Percentiles rank a stretch among this genome's conserved stretches.
These are phyloP conservation scores for Lasioglossum malachurum DNA, from an alignment of 2,888 invertebrate species.

Conservation along the genomic window DNA sequence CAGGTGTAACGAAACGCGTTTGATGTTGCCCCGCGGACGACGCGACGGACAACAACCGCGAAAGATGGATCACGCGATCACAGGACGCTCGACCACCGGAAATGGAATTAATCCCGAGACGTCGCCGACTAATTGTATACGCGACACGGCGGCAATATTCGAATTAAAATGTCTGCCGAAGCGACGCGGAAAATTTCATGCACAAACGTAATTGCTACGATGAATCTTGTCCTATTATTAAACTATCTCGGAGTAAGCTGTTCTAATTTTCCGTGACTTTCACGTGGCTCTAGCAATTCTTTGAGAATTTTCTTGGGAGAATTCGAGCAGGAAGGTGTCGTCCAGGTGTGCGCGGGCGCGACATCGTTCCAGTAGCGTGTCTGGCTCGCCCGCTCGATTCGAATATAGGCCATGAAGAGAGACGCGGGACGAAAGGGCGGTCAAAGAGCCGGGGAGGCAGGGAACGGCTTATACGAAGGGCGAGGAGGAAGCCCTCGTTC, in stretches of 20 bases:
- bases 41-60: neutral
- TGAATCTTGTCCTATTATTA: neutral
- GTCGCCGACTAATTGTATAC: neutral
- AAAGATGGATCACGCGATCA: conserved; percentile 20
- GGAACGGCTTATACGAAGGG: conserved; percentile 30
- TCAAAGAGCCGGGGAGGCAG: conserved; percentile 10
- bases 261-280: neutral
- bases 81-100: conserved; percentile 34
- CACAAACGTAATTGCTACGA: neutral
- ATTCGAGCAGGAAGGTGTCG: neutral
- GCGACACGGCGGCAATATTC: neutral
- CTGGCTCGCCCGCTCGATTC: conserved; percentile 28
- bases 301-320: neutral
- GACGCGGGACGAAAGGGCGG: neutral
- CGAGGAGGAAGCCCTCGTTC: conserved; percentile 31
- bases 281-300: neutral
- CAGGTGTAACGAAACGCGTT: conserved; percentile 5
- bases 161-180: neutral
- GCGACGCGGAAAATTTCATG: neutral
- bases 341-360: conserved; percentile 36
- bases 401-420: conserved; percentile 58
- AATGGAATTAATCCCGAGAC: conserved; percentile 42
- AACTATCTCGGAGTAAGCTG: neutral
- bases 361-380: conserved; percentile 19
- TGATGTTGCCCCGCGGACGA: neutral